phyloP scores from a whole-genome alignment of 2,113 vertebrate species.

The Cryptomyrus ogoouensis region DNA sequence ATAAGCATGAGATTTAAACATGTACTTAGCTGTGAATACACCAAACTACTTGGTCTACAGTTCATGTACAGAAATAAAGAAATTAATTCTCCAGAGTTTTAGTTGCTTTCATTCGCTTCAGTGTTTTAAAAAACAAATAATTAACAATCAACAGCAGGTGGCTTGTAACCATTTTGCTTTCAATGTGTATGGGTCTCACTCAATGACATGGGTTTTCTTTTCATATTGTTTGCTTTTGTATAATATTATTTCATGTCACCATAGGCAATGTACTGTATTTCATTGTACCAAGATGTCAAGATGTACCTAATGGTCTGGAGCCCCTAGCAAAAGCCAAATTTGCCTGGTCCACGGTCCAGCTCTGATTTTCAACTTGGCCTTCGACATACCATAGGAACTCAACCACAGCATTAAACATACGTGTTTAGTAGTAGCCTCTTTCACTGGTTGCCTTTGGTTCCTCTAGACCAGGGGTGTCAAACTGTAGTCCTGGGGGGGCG shows the following conservation, averaged over 20 bases:
- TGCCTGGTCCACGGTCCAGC: background rate
- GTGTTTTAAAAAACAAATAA: no score
- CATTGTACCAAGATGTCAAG: background rate
- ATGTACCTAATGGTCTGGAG: background rate
- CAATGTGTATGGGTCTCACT: background rate
- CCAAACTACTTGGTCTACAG: no score
- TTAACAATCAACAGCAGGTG: no score
- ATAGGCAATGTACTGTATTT: background rate
- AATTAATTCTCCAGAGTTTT: no score
- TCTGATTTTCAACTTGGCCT: background rate
- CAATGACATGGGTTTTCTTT: background rate
- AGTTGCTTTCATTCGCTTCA: no score
- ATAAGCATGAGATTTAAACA: no score
- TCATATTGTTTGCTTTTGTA: background rate
- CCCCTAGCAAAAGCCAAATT: background rate
- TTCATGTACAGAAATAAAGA: no score
- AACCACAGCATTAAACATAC: background rate
- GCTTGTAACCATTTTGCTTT: no score
- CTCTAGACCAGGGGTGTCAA: background rate
- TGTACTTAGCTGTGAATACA: no score
- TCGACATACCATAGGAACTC: background rate
- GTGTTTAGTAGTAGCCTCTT: background rate
- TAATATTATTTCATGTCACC: background rate
- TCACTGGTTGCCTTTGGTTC: background rate
- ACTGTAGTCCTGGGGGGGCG: no score